Base-by-base conservation (phyloP, 2,113 vertebrate genomes). In the Alexandromys fortis region DNA sequence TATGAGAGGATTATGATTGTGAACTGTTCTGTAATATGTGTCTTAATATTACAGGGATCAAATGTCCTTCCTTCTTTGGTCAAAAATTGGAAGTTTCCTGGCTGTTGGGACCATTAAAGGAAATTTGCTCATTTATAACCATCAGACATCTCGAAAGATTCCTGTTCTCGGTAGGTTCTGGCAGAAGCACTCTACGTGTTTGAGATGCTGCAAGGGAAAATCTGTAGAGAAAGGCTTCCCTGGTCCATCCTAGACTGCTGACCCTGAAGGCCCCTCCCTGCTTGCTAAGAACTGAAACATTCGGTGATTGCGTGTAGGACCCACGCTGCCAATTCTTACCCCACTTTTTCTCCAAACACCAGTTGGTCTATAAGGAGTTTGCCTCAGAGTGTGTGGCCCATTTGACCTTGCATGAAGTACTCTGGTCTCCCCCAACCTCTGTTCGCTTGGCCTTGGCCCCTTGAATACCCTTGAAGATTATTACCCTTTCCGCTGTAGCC, bases 81-180 rank as follows among this genome's bases (percentile, higher is more conserved):
- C 99, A 97, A 99, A 99, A 98, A 97, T 98, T 21, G 98, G 99
- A 93, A 98, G 99, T 26, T 97, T 99, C 76, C 98, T 99, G 98
- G 99, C 99, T 92, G 99, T 99, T 79, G 99, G 99, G 94, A 99
- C 99, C 92, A 97, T 98, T 14, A 99, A 99, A 97, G 99, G 99
- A 98, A 99, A 99, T 97, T 98, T 99, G 94, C 98, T 99, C 67
- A 99, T 99, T 97, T 99, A 99, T 98, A 99, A 99, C 97, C 99
- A 98, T 94, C 99, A 99, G 98, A 99, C 99, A 14, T 99, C 99
- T 97, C 99, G 99, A 98, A 99, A 99, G 98, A 99, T 99, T 97
- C 99, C 99, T 94, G 98, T 99, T 30, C 98, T 99, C 89, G 99
- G 99, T 99, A 99, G 98, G 98, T 94, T 33, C 47, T 93, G 10